phyloP scores from a whole-genome alignment of 1,140 invertebrate species.

The Acyrthosiphon pisum region DNA sequence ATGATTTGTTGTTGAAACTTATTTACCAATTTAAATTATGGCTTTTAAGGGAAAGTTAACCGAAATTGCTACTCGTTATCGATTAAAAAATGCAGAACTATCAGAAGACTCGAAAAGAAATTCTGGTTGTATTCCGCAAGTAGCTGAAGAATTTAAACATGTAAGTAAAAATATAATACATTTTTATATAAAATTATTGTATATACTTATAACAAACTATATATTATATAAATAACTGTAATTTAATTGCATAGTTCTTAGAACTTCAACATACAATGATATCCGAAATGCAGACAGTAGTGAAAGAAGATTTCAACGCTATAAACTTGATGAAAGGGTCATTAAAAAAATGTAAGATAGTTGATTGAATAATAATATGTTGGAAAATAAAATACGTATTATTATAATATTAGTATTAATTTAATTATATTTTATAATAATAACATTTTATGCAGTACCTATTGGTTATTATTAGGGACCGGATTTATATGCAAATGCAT shows the following conservation, averaged over 20 bases:
- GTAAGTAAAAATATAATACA: not conserved
- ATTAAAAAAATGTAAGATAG: constrained; percentile 45
- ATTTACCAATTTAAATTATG: not conserved
- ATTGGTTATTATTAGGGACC: no score
- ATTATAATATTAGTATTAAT: not conserved
- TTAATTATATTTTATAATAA: not conserved
- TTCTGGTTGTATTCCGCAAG: constrained; percentile 33
- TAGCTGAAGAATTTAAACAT: constrained; percentile 50
- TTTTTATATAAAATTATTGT: not conserved
- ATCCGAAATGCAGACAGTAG: constrained; percentile 46
- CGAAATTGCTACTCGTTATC: constrained; percentile 44
- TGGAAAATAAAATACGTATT: not conserved
- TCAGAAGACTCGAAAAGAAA: constrained; percentile 34
- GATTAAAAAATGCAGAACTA: constrained; percentile 49
- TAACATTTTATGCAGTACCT: not conserved
- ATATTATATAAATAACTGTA: not conserved
- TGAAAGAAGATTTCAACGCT: constrained; percentile 48
- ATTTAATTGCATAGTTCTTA: constrained; percentile 39
- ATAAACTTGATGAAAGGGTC: constrained; percentile 46
- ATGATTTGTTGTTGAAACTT: not conserved
- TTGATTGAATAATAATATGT: not conserved
- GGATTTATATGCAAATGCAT: no score
- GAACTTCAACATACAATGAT: constrained; percentile 54
- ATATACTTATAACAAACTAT: not conserved
- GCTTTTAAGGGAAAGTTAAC: constrained; percentile 37